Conservation (phyloP, 2,113 vertebrate species). For the Hiodon tergisus region DNA sequence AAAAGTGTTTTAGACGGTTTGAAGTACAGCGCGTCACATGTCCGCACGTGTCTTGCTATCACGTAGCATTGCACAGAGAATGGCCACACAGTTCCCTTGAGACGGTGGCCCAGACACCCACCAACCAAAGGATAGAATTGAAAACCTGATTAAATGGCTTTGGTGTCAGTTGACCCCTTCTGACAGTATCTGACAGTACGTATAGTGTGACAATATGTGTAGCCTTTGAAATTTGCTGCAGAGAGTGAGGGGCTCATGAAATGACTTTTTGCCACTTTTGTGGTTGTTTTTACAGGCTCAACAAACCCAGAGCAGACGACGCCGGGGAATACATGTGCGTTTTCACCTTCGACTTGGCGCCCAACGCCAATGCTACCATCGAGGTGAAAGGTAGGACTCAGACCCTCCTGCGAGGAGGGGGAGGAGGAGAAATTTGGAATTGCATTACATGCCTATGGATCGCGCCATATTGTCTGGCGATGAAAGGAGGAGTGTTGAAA, state of each 20-base stretch:
- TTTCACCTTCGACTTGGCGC: constrained; percentile 69
- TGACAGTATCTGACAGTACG: not conserved
- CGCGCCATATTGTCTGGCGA: not conserved
- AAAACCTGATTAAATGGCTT: not conserved
- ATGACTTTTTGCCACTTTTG: constrained; percentile 26
- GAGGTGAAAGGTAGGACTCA: constrained; percentile 84
- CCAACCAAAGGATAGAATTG: no score
- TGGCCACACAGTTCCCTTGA: no score
- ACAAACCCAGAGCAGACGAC: constrained; percentile 76
- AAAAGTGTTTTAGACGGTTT: no score
- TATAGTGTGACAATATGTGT: not conserved
- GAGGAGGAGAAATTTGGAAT: not conserved
- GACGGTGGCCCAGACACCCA: no score
- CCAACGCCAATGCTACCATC: constrained; percentile 84
- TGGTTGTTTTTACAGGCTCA: constrained; percentile 69
- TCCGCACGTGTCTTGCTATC: no score
- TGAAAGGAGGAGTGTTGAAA: no score
- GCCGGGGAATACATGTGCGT: constrained; percentile 91
- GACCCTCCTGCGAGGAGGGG: not conserved
- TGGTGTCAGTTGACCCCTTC: not conserved
- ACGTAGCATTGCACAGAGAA: no score
- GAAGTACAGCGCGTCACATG: no score
- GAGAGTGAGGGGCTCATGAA: not conserved
- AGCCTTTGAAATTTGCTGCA: not conserved
- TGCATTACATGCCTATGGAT: not conserved